Percentiles rank a stretch among this genome's conserved stretches.
Evolutionary conservation across 2,888 invertebrate species (phyloP).

Genomic region (Mimachlamys varia): DNA sequence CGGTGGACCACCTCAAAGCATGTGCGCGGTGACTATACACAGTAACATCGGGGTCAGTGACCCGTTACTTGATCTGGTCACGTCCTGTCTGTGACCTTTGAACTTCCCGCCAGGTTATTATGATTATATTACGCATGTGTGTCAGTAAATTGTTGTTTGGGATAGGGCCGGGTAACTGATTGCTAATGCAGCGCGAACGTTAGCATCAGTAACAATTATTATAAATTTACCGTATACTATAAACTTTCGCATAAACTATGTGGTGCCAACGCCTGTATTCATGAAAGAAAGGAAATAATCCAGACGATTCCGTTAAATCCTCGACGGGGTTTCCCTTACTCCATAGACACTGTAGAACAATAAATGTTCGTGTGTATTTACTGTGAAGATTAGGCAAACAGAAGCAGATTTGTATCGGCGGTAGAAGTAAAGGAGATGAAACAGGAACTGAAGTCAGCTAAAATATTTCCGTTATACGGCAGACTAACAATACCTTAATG

Average conservation of each 20-base stretch:
- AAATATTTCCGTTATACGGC: not conserved
- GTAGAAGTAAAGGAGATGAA: not conserved
- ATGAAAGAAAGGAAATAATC: not conserved
- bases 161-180: not conserved
- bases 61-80: not conserved
- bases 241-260: not conserved
- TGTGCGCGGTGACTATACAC: not conserved
- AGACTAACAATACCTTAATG: not conserved
- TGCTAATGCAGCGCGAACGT: not conserved
- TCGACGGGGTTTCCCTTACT: not conserved
- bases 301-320: not conserved
- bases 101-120: not conserved
- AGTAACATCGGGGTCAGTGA: not conserved
- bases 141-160: not conserved
- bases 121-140: slow-evolving; percentile 11
- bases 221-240: not conserved
- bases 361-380: not conserved
- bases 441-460: not conserved
- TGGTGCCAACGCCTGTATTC: not conserved
- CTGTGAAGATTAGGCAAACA: not conserved
- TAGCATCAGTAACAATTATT: not conserved
- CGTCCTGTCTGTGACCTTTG: not conserved
- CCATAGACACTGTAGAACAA: not conserved
- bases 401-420: not conserved
- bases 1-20: too few species aligned